phyloP scores from a whole-genome alignment of 2,113 vertebrate species.

The Ginglymostoma cirratum region DNA sequence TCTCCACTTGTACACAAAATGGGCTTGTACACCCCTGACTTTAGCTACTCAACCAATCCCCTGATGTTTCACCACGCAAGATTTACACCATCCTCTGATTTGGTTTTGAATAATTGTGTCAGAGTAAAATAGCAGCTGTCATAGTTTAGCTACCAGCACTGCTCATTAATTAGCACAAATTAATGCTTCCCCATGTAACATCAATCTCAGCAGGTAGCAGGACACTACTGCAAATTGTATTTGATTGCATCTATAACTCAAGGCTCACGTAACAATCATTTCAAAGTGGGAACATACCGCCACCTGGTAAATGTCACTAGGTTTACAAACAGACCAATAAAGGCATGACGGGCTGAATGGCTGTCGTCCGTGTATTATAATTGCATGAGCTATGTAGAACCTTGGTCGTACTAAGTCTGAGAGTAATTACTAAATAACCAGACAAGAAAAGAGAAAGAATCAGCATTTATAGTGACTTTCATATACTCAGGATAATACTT shows the following conservation, averaged over 20 bases:
- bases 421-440: not conserved
- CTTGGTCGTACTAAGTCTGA: not conserved
- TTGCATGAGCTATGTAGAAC: not conserved
- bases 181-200: not conserved
- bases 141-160: not conserved
- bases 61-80: not conserved
- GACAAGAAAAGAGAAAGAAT: not conserved
- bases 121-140: not conserved
- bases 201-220: not conserved
- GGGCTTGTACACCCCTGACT: not conserved
- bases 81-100: not conserved
- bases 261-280: not conserved
- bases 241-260: not conserved
- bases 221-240: not conserved
- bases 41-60: not conserved
- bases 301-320: not conserved
- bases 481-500: not conserved
- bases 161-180: not conserved
- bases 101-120: not conserved
- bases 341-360: not conserved
- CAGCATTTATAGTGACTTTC: not conserved
- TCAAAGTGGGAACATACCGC: not conserved
- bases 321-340: not conserved
- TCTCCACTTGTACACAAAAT: not conserved
- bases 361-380: not conserved